Percentiles rank a stretch among this genome's conserved stretches.
Evolutionary conservation across 2,888 invertebrate species (phyloP).

Genomic region (Drosophila buzzatii): DNA sequence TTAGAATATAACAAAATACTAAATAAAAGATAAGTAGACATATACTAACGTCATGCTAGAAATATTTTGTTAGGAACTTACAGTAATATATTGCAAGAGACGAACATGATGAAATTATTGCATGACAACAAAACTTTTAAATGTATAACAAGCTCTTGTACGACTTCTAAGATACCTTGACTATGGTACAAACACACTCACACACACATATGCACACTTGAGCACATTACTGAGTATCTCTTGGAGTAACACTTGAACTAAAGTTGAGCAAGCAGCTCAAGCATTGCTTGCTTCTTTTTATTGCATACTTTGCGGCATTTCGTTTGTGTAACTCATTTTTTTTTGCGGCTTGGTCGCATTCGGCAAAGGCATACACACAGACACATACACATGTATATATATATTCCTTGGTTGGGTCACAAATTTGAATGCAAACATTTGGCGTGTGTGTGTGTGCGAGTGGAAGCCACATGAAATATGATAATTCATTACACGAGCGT

Average conservation of each 20-base stretch:
- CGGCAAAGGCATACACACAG: constrained; percentile 1
- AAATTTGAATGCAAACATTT: constrained; percentile 75
- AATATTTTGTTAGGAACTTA: too few relatives aligned
- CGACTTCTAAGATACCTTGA: neutral
- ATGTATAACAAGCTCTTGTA: neutral
- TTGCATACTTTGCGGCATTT: constrained; percentile 78
- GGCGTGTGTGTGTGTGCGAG: constrained; percentile 16
- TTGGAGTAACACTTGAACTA: neutral
- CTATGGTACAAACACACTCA: neutral
- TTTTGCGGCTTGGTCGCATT: constrained; percentile 48
- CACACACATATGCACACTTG: neutral
- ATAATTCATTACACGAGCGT: constrained; percentile 77
- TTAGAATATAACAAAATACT: too few relatives aligned
- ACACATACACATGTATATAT: neutral
- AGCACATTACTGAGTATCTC: constrained; percentile 22
- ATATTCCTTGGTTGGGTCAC: constrained; percentile 44
- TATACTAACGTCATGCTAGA: too few relatives aligned
- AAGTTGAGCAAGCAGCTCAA: neutral
- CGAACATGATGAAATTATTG: neutral
- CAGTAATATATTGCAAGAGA: neutral
- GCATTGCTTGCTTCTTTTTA: constrained; percentile 52
- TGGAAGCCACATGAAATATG: constrained; percentile 75
- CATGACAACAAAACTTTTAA: neutral
- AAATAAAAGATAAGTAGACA: too few relatives aligned
- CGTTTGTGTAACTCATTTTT: constrained; percentile 63